Base-by-base conservation (phyloP, 2,888 invertebrate species). In the Oithona nana region DNA sequence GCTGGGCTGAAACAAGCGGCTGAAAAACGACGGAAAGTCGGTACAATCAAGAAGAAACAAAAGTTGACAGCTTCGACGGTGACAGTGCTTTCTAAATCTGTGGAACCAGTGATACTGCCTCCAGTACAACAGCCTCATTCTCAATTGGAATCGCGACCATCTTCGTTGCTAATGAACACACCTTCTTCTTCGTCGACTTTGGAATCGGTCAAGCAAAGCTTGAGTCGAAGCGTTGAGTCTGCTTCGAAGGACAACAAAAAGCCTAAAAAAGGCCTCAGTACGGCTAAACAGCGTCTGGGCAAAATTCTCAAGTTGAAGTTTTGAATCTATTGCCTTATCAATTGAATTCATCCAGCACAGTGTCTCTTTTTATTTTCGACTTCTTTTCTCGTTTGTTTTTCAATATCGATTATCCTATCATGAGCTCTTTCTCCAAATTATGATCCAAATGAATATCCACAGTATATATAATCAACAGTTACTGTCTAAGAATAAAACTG, bases 261-360 rank as follows among this genome's bases (percentile, higher is more conserved):
- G 39, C 39, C 39, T 16, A 39, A 39, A 39, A 39, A 39, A 16
- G 39, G 39, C 6, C 39, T 39, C 8, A 39, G 39, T 39, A 56
- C 56, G 8, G 56, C 56, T 6, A 56, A 56, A 26, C 56, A 56
- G 26, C 13, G 56, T 13, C 56, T 56, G 28, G 56, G 56, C 20
- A 56, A 56, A 28, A 56, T 56, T 56, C 26, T 56, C 20, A 26
- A 26, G 16, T n/a, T 56, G 8, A 56, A 56, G 26, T 56, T 56
- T 26, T 56, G 26, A 56, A 11, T 24, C 26, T 56, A 22, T 51
- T 51, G n/a, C n/a, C n/a, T n/a, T n/a, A n/a, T n/a, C n/a, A n/a
- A n/a, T n/a, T n/a, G n/a, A n/a, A n/a, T n/a, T n/a, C n/a, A n/a
- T n/a, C n/a, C n/a, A n/a, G n/a, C n/a, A n/a, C n/a, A n/a, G n/a